phyloP scores from a whole-genome alignment of 1,140 invertebrate species.

The Drosophila rhopaloa region DNA sequence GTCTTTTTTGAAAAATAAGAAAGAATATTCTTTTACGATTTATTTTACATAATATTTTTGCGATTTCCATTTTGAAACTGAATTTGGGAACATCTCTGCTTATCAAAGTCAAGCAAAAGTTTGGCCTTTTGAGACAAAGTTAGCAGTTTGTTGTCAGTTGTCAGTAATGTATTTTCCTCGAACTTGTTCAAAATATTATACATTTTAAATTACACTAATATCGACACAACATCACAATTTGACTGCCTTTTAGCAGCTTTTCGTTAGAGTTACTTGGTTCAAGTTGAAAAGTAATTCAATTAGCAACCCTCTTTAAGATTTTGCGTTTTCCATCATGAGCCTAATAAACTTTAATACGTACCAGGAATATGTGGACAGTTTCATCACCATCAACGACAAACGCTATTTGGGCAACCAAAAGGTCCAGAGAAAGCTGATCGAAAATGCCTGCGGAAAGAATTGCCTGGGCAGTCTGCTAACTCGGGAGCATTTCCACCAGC shows the following conservation, averaged over 20 bases:
- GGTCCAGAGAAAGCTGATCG: slow-evolving; percentile 24
- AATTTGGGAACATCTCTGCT: slow-evolving; percentile 1
- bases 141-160: slow-evolving; percentile 21
- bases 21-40: not conserved
- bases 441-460: slow-evolving; percentile 27
- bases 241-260: slow-evolving; percentile 1
- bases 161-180: slow-evolving; percentile 22
- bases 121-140: slow-evolving; percentile 12
- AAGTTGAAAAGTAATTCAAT: not conserved
- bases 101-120: slow-evolving; percentile 14
- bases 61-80: not conserved
- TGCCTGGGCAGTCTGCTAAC: slow-evolving; percentile 41
- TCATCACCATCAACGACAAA: slow-evolving; percentile 36
- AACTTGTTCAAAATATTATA: slow-evolving; percentile 20
- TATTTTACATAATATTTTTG: not conserved
- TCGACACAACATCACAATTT: slow-evolving; percentile 6
- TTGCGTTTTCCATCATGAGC: slow-evolving; percentile 20
- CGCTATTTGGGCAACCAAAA: slow-evolving; percentile 35
- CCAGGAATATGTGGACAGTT: slow-evolving; percentile 48
- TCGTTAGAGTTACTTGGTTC: slow-evolving; percentile 1
- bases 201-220: slow-evolving; percentile 23
- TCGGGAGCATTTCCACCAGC: slow-evolving; percentile 19
- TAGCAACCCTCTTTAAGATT: not conserved
- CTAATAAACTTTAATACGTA: slow-evolving; percentile 21
- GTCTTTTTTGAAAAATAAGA: not conserved